A percentile compares a stretch with the other conserved stretches of the same genome.
These are phyloP conservation scores for Bactericera cockerelli DNA, from an alignment of 1,140 invertebrate species.

Conservation along the genomic window DNA sequence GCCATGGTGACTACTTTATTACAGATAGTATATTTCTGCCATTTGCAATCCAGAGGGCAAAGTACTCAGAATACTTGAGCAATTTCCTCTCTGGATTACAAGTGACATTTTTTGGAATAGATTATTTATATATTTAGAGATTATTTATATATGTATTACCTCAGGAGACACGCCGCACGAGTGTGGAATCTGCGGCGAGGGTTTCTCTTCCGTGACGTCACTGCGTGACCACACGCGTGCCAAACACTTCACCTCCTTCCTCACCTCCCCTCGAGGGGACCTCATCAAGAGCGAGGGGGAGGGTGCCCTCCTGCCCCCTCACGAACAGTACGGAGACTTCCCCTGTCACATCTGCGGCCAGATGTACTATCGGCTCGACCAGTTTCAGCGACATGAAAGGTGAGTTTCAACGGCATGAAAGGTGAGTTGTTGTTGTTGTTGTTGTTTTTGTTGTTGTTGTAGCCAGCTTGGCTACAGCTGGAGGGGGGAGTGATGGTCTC, in stretches of 20 bases:
- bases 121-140: too few species aligned
- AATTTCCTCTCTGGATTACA: too few species aligned
- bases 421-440: too few species aligned
- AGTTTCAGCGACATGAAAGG: conserved; percentile 50
- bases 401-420: conserved; percentile 14
- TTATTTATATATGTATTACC: too few species aligned
- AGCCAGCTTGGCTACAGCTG: too few species aligned
- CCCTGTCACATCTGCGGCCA: conserved; percentile 59
- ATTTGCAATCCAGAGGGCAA: too few species aligned
- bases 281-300: conserved; percentile 29
- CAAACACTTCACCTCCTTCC: conserved; percentile 33
- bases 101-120: too few species aligned
- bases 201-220: conserved; percentile 55
- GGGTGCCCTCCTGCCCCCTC: conserved; percentile 28
- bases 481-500: conserved; percentile 34
- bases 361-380: conserved; percentile 54
- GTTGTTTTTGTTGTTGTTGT: too few species aligned
- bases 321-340: conserved; percentile 44
- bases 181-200: conserved; percentile 55
- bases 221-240: conserved; percentile 41
- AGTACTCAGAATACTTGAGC: too few species aligned
- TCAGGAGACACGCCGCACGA: conserved; percentile 51
- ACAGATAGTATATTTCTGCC: too few species aligned
- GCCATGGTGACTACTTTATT: too few species aligned
- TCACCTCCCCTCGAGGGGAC: conserved; percentile 23